These are phyloP conservation scores for Vidua macroura DNA, from an alignment of 2,113 vertebrate genomes.

Conservation along the genomic window DNA sequence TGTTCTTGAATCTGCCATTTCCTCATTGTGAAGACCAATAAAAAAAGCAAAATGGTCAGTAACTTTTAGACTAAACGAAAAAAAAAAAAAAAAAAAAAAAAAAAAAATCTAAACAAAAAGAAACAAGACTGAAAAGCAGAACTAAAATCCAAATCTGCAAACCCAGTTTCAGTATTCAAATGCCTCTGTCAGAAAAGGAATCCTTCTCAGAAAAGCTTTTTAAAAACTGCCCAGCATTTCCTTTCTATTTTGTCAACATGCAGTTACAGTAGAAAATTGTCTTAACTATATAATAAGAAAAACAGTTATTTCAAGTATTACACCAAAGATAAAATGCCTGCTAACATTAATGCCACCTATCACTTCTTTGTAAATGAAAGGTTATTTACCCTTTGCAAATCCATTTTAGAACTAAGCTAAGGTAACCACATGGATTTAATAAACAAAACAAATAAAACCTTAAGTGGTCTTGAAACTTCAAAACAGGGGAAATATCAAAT, in stretches of 20 bases:
- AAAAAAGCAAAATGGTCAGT: neutral
- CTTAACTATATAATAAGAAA: neutral
- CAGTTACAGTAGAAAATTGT: neutral
- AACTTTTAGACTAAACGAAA: neutral
- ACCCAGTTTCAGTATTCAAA: neutral
- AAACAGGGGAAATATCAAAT: neutral
- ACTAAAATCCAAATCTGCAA: neutral
- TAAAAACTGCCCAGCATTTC: neutral
- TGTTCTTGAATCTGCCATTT: neutral
- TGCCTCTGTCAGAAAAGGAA: neutral
- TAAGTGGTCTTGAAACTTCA: neutral
- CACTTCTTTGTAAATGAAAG: neutral
- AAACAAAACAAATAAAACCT: neutral
- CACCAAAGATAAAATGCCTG: neutral
- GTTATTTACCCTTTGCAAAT: neutral
- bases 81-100: neutral
- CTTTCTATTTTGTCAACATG: neutral
- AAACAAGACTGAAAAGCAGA: conserved; percentile 1
- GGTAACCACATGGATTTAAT: neutral
- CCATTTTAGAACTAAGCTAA: neutral
- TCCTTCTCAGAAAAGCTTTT: neutral
- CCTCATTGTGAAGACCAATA: neutral
- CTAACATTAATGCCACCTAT: neutral
- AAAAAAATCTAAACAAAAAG: neutral
- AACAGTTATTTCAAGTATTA: neutral